Evolutionary conservation across 2,888 invertebrate species (phyloP).

Genomic region (Mesorhabditis spiculigera): DNA sequence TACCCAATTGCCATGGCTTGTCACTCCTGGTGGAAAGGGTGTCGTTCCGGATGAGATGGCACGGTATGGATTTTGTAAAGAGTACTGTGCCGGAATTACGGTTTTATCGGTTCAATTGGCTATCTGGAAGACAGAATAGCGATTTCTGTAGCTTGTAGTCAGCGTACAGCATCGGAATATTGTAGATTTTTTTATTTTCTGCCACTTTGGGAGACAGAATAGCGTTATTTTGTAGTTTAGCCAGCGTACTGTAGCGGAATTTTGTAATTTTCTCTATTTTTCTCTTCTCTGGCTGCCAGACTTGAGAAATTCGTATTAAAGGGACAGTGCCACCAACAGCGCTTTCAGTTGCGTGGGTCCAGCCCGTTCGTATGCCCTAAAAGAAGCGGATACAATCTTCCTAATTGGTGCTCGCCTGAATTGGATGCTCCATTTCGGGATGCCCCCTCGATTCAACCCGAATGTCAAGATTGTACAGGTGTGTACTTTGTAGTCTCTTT

Average conservation of each 20-base stretch:
- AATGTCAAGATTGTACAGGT: constrained; percentile 86
- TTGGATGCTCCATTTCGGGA: constrained; percentile 88
- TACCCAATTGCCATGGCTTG: constrained; percentile 79
- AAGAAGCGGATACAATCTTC: constrained; percentile 81
- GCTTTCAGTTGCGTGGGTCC: constrained; percentile 48
- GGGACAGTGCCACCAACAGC: neutral
- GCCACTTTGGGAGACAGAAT: too few relatives aligned
- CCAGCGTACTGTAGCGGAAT: too few relatives aligned
- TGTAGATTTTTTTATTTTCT: too few relatives aligned
- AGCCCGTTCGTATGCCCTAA: constrained; percentile 68
- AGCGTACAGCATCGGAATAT: too few relatives aligned
- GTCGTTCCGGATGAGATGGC: constrained; percentile 63
- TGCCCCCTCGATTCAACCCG: constrained; percentile 78
- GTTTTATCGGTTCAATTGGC: too few relatives aligned
- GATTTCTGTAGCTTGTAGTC: too few relatives aligned
- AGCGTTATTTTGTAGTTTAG: too few relatives aligned
- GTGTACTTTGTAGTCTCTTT: constrained; percentile 5
- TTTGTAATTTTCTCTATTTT: too few relatives aligned
- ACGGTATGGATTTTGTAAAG: constrained; percentile 67
- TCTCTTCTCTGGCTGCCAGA: too few relatives aligned
- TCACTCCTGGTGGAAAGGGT: constrained; percentile 87
- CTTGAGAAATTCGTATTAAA: too few relatives aligned
- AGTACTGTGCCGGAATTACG: neutral
- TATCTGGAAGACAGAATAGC: too few relatives aligned
- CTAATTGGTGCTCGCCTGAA: constrained; percentile 86